Conservation (phyloP, 2,113 vertebrate species). For the Pseudorectes ferrugineus region DNA sequence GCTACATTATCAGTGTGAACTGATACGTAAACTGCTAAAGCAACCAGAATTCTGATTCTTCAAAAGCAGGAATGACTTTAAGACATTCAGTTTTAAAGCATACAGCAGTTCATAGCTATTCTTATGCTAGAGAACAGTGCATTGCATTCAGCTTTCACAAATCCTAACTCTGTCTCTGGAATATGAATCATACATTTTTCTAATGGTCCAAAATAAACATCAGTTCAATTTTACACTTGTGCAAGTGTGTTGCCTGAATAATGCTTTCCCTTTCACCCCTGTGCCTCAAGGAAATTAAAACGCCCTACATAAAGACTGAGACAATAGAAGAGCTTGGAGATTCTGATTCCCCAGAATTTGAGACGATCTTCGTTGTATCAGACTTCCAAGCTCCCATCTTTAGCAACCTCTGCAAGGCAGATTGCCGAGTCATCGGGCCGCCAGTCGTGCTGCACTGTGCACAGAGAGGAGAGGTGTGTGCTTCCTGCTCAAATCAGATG, state of each 20-base stretch:
- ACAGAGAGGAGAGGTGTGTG: slow-evolving; percentile 81
- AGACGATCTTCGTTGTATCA: slow-evolving; percentile 84
- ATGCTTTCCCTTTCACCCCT: background rate
- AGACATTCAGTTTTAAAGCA: background rate
- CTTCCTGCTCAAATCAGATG: background rate
- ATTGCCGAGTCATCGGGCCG: slow-evolving; percentile 89
- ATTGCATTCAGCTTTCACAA: background rate
- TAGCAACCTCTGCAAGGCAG: slow-evolving; percentile 81
- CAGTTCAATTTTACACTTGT: background rate
- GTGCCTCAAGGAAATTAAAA: slow-evolving; percentile 84
- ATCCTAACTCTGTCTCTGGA: background rate
- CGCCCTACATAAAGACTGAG: slow-evolving; percentile 80
- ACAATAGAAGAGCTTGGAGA: slow-evolving; percentile 80
- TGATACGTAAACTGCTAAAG: background rate
- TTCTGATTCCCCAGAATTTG: slow-evolving; percentile 84
- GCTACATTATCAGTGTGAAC: background rate
- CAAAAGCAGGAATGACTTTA: background rate
- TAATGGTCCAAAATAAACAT: background rate
- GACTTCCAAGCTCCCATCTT: slow-evolving; percentile 85
- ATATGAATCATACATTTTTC: background rate
- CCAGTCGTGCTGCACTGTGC: slow-evolving; percentile 87
- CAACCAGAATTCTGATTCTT: background rate
- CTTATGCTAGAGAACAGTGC: background rate
- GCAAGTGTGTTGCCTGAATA: background rate
- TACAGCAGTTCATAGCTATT: slow-evolving; percentile 20